These are phyloP conservation scores for Actinopyga echinites DNA, from an alignment of 53 echinoderm and acorn worm genomes.

Conservation along the genomic window DNA sequence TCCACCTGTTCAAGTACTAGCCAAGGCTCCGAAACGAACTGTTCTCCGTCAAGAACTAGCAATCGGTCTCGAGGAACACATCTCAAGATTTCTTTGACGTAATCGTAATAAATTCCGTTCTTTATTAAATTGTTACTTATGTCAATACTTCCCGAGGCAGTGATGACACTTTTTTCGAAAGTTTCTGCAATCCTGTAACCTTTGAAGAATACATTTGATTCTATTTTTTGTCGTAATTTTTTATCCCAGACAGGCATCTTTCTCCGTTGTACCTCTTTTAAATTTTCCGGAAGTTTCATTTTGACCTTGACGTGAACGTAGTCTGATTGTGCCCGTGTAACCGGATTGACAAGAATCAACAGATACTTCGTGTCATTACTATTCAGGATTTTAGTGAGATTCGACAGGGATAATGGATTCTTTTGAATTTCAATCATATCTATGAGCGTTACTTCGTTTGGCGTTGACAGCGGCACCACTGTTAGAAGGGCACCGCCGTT, in stretches of 20 bases:
- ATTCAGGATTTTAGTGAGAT: background rate
- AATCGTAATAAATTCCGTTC: conserved; percentile 6
- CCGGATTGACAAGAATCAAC: conserved; percentile 11
- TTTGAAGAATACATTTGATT: conserved; percentile 3
- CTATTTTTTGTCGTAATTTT: background rate
- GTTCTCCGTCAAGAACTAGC: conserved; percentile 18
- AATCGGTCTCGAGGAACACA: background rate
- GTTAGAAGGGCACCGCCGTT: background rate
- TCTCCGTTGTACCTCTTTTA: background rate
- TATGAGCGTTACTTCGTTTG: background rate
- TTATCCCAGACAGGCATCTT: conserved; percentile 12
- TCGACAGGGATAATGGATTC: background rate
- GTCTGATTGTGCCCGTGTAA: conserved; percentile 16
- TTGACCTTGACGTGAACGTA: conserved; percentile 19
- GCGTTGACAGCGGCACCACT: background rate
- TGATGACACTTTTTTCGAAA: conserved; percentile 15
- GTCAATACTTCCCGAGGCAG: background rate
- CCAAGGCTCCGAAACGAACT: conserved; percentile 7
- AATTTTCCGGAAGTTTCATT: conserved; percentile 11
- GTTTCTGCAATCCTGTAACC: conserved; percentile 34
- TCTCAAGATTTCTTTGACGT: conserved; percentile 11
- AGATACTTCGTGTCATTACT: background rate
- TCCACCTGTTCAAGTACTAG: background rate
- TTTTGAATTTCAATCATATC: conserved; percentile 27
- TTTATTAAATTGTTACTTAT: background rate